Conservation (phyloP, 2,888 invertebrate genomes). For the Uloborus plumipes region DNA sequence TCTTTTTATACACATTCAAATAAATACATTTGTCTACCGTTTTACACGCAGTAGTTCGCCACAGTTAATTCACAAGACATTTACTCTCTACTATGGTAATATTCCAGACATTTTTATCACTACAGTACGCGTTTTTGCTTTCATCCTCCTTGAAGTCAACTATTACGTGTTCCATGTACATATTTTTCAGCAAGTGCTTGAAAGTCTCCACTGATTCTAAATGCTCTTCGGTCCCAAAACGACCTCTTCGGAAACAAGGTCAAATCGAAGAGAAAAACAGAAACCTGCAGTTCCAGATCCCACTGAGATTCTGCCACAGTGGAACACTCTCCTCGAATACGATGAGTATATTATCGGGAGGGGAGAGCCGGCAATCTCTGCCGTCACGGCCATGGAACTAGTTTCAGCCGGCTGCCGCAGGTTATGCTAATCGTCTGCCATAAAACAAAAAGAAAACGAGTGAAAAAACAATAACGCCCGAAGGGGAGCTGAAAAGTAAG, state of each 20-base stretch:
- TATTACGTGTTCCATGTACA: no score
- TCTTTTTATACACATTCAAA: no score
- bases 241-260: constrained; percentile 32
- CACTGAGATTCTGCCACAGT: constrained; percentile 12
- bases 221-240: no score
- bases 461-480: constrained; percentile 11
- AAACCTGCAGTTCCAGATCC: constrained; percentile 7
- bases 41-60: no score
- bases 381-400: constrained; percentile 40
- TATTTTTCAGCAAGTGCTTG: no score
- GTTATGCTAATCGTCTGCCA: constrained; percentile 43
- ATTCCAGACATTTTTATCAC: no score
- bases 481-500: constrained; percentile 40
- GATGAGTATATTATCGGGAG: constrained; percentile 15
- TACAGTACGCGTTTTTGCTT: neutral
- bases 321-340: constrained; percentile 17
- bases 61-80: no score
- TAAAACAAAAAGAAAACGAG: neutral
- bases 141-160: neutral
- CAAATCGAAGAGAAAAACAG: neutral
- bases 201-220: no score
- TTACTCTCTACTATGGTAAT: no score
- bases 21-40: no score
- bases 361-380: no score
- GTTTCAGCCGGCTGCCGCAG: constrained; percentile 31